phyloP scores from a whole-genome alignment of 2,888 invertebrate genomes.

The Shargacucullia verbasci region DNA sequence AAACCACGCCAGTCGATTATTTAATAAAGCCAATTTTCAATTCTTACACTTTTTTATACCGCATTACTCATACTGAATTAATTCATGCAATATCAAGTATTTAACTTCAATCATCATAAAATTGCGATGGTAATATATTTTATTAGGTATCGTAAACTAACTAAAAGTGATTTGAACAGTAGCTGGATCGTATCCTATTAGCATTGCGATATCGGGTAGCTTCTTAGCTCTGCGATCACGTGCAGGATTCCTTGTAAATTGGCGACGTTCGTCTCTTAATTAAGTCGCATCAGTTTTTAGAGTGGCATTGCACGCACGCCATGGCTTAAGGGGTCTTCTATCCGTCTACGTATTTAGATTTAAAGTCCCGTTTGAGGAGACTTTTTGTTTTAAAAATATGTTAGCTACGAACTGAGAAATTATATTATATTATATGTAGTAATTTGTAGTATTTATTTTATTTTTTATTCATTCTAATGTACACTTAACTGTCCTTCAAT shows the following conservation, averaged over 20 bases:
- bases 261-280: conserved; percentile 85
- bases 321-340: conserved; percentile 19
- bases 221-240: conserved; percentile 74
- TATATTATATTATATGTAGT: no score
- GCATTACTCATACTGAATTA: no score
- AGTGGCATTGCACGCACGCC: conserved; percentile 56
- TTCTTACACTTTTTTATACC: no score
- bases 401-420: no score
- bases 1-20: no score
- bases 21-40: no score
- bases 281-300: conserved; percentile 86
- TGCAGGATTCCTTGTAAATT: conserved; percentile 83
- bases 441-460: no score
- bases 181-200: conserved; percentile 34
- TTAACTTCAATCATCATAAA: no score
- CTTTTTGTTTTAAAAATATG: not conserved
- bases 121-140: no score
- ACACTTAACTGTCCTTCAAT: no score
- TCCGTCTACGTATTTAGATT: conserved; percentile 38
- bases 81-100: no score
- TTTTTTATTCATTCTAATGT: no score
- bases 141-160: not conserved
- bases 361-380: conserved; percentile 29
- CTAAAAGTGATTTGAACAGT: not conserved
- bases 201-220: conserved; percentile 67